These are phyloP conservation scores for Montipora cactus DNA, from an alignment of 64 coral and sea anemone genomes.

Conservation along the genomic window DNA sequence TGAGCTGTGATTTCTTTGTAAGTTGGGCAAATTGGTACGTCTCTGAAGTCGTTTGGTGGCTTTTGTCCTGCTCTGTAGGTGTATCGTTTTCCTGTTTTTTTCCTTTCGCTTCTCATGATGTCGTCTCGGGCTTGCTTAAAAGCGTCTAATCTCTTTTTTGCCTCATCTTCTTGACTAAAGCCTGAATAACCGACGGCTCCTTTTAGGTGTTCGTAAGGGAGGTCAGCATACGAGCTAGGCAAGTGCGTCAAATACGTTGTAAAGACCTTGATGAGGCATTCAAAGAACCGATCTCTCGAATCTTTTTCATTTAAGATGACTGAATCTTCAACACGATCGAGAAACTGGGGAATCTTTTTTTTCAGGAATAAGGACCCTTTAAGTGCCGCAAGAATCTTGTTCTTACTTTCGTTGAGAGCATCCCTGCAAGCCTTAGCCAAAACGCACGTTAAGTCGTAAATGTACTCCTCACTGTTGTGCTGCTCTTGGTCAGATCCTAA, in stretches of 20 bases:
- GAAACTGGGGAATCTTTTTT: conserved; percentile 19
- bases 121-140: conserved; percentile 68
- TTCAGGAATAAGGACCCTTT: conserved; percentile 25
- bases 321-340: conserved; percentile 13
- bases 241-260: conserved; percentile 60
- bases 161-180: conserved; percentile 21
- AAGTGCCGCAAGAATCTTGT: conserved; percentile 13
- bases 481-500: neutral
- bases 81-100: neutral
- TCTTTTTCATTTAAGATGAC: neutral
- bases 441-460: conserved; percentile 4
- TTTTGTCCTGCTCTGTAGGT: conserved; percentile 12
- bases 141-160: conserved; percentile 19
- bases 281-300: neutral
- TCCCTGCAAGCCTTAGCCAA: conserved; percentile 6
- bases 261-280: conserved; percentile 43
- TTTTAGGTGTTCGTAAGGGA: conserved; percentile 67
- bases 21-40: conserved; percentile 80
- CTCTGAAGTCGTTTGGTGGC: conserved; percentile 79
- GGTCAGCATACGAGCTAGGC: conserved; percentile 75
- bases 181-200: conserved; percentile 14
- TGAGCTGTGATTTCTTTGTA: conserved; percentile 46
- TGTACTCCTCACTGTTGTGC: conserved; percentile 18
- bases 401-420: neutral
- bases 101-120: conserved; percentile 65